Evolutionary conservation across 2,113 vertebrate genomes (phyloP).

Genomic region (Pomatostomus ruficeps): DNA sequence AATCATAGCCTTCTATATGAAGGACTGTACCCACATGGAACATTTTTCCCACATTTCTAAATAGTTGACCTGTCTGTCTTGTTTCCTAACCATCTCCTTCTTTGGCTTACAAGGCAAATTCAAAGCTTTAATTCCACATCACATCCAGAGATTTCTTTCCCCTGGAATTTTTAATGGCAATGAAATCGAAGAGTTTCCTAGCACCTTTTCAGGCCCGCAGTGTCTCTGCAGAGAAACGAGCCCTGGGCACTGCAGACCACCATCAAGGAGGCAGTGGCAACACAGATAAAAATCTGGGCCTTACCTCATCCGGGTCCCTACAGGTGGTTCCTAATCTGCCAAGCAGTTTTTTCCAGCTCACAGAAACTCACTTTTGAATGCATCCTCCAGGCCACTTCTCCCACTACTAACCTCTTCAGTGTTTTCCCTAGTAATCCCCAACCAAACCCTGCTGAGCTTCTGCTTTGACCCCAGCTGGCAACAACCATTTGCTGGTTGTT

Average conservation of each 20-base stretch:
- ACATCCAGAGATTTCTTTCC: not conserved
- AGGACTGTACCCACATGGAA: not conserved
- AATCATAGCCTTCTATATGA: not conserved
- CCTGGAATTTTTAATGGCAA: not conserved
- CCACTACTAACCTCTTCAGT: not conserved
- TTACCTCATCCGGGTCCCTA: not conserved
- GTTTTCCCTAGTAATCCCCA: not conserved
- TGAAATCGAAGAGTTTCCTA: not conserved
- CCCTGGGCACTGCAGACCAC: not conserved
- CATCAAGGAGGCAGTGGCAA: not conserved
- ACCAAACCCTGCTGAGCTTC: not conserved
- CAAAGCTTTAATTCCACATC: not conserved
- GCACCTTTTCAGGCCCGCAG: not conserved
- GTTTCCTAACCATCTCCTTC: not conserved
- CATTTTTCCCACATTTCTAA: not conserved
- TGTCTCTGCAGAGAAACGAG: not conserved
- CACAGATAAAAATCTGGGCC: not conserved
- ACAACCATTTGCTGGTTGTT: not conserved
- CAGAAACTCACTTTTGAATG: not conserved
- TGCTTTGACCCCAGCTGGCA: not conserved
- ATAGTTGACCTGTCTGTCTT: accelerated
- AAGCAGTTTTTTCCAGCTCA: not conserved
- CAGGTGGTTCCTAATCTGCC: not conserved
- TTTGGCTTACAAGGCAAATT: not conserved
- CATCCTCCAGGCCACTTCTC: not conserved